phyloP scores from a whole-genome alignment of 2,113 vertebrate species.

The Apteryx mantelli region DNA sequence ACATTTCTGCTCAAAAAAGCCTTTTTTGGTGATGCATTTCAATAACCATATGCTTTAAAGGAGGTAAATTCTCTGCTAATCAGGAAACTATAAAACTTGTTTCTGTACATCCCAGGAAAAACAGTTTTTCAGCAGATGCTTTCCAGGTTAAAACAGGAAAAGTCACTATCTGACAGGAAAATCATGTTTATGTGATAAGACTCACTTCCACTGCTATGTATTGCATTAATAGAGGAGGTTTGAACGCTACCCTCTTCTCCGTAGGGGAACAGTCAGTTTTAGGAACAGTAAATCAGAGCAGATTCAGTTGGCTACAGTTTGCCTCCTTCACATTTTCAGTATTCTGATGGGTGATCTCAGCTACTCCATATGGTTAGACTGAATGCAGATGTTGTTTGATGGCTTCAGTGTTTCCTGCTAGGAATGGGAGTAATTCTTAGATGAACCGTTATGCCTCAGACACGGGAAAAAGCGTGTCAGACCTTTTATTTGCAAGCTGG shows the following conservation, averaged over 20 bases:
- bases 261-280: background rate
- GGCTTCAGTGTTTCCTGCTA: background rate
- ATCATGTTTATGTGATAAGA: background rate
- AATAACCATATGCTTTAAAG: background rate
- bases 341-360: background rate
- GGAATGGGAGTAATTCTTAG: background rate
- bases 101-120: background rate
- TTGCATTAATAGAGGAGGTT: background rate
- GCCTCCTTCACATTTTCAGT: background rate
- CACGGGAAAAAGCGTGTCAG: background rate
- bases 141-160: background rate
- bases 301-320: background rate
- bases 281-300: background rate
- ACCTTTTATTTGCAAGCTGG: background rate
- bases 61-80: background rate
- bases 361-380: background rate
- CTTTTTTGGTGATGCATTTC: background rate
- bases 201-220: background rate
- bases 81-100: background rate
- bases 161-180: background rate
- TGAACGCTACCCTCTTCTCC: background rate
- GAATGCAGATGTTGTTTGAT: background rate
- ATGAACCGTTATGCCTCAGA: background rate
- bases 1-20: background rate
- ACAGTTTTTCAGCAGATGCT: background rate